Conservation (phyloP, 1,140 invertebrate genomes). For the Drosophila baimaii region DNA sequence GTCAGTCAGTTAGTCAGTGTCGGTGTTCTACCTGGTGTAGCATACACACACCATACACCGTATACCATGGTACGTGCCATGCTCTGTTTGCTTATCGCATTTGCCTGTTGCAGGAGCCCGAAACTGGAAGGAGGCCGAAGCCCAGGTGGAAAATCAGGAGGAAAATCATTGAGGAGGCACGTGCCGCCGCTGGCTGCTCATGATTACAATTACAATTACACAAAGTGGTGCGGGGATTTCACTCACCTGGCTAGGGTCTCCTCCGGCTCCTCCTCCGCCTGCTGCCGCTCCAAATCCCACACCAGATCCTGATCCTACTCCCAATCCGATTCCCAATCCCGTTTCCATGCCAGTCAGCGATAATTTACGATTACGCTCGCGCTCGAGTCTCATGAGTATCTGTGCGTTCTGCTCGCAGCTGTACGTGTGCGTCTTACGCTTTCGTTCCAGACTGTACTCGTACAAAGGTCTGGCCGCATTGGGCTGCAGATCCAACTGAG, state of each 20-base stretch:
- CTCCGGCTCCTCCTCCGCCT: slow-evolving; percentile 10
- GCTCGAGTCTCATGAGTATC: slow-evolving; percentile 83
- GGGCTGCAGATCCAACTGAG: slow-evolving; percentile 76
- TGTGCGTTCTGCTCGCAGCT: slow-evolving; percentile 83
- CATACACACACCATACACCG: neutral
- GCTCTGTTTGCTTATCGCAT: slow-evolving; percentile 73
- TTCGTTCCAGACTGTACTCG: slow-evolving; percentile 81
- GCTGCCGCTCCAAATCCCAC: slow-evolving; percentile 5
- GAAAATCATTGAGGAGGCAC: slow-evolving; percentile 31
- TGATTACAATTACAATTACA: slow-evolving; percentile 68
- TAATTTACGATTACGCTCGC: slow-evolving; percentile 82
- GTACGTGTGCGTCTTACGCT: slow-evolving; percentile 81
- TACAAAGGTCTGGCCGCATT: slow-evolving; percentile 76
- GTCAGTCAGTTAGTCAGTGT: slow-evolving; percentile 37
- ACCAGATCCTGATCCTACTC: slow-evolving; percentile 12
- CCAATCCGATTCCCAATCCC: slow-evolving; percentile 19
- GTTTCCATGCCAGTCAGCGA: slow-evolving; percentile 60
- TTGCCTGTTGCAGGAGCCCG: slow-evolving; percentile 43
- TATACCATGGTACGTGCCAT: slow-evolving; percentile 57
- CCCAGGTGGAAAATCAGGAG: slow-evolving; percentile 11
- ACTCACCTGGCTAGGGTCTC: slow-evolving; percentile 67
- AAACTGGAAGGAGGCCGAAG: slow-evolving; percentile 1
- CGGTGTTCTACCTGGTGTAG: neutral
- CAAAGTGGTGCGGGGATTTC: slow-evolving; percentile 45
- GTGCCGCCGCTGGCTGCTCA: slow-evolving; percentile 55